phyloP scores from a whole-genome alignment of 2,113 vertebrate genomes.

The Gallinago media region DNA sequence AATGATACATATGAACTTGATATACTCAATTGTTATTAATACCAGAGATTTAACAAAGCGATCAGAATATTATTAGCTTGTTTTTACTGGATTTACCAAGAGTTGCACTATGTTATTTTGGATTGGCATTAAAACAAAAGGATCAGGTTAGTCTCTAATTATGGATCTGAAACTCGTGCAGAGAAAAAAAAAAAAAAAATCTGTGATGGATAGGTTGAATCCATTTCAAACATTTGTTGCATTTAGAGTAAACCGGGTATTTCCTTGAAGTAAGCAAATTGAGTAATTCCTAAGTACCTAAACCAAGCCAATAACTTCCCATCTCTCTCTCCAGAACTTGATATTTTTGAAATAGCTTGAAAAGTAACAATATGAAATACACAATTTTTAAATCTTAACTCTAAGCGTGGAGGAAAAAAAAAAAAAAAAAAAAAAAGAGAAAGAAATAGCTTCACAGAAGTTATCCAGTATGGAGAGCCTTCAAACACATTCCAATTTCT shows the following conservation, averaged over 20 bases:
- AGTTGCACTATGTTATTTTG: neutral
- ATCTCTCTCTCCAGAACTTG: slow-evolving; percentile 33
- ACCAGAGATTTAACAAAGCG: slow-evolving; percentile 32
- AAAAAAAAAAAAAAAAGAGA: neutral
- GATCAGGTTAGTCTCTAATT: slow-evolving; percentile 42
- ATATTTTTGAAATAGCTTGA: slow-evolving; percentile 10
- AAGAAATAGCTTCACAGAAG: neutral
- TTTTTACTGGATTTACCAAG: neutral
- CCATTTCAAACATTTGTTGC: slow-evolving; percentile 55
- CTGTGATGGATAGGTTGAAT: slow-evolving; percentile 28
- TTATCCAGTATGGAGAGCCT: neutral
- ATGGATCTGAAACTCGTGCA: slow-evolving; percentile 10
- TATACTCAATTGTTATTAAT: slow-evolving; percentile 31
- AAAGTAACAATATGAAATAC: neutral
- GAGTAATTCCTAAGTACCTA: slow-evolving; percentile 30
- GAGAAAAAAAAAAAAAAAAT: neutral
- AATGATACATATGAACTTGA: slow-evolving; percentile 41
- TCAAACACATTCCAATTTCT: slow-evolving; percentile 3
- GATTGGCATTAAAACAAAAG: slow-evolving; percentile 44
- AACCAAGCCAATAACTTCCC: slow-evolving; percentile 33
- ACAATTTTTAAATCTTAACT: neutral
- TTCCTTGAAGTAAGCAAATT: slow-evolving; percentile 54
- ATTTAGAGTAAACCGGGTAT: slow-evolving; percentile 27
- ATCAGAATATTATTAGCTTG: neutral
- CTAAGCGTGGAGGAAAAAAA: neutral